Evolutionary conservation across 2,888 invertebrate genomes (phyloP).

Genomic region (Tipula lateralis): DNA sequence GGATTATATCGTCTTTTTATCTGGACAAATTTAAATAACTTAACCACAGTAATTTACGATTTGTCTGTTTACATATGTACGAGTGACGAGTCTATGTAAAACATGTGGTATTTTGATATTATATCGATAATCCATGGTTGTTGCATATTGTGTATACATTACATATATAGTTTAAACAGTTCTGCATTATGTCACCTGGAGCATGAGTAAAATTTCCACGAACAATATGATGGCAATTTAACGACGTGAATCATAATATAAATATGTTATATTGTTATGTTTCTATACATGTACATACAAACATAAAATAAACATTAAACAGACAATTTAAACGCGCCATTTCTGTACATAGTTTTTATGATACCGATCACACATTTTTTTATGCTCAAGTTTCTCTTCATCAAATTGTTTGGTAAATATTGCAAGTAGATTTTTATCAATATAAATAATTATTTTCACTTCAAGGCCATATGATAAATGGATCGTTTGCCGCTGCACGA

Average conservation of each 20-base stretch:
- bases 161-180: neutral
- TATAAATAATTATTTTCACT: neutral
- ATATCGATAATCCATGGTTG: neutral
- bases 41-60: neutral
- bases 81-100: neutral
- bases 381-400: neutral
- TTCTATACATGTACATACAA: neutral
- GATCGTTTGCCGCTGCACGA: neutral
- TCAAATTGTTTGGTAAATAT: neutral
- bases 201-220: neutral
- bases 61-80: neutral
- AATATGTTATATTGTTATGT: neutral
- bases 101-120: neutral
- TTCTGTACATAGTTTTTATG: neutral
- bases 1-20: neutral
- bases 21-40: neutral
- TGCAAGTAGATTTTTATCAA: neutral
- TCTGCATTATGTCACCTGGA: neutral
- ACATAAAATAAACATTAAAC: neutral
- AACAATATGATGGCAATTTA: neutral
- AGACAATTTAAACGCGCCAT: neutral
- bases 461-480: constrained; percentile 2
- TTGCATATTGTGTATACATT: neutral
- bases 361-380: neutral
- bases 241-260: neutral